Evolutionary conservation across 2,797 vertebrate genomes (phyloP).

Genomic region (Orientallactaga sibirica): DNA sequence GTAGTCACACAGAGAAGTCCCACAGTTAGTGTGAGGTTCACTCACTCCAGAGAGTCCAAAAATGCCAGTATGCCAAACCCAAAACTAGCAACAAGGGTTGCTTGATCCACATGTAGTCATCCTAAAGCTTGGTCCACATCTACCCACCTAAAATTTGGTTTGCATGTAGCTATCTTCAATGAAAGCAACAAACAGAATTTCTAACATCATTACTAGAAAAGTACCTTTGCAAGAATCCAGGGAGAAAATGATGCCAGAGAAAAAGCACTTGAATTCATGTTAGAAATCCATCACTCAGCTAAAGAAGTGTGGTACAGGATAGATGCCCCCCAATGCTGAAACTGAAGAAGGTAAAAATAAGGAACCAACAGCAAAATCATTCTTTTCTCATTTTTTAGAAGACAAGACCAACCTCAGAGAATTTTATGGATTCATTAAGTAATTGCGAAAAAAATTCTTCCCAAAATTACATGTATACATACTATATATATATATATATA

Average conservation of each 20-base stretch:
- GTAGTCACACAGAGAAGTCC: not conserved
- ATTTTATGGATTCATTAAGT: slow-evolving; percentile 44
- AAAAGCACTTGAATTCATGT: not conserved
- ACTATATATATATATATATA: not conserved
- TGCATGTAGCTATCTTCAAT: not conserved
- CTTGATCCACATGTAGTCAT: not conserved
- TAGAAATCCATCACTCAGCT: not conserved
- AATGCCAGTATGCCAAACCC: not conserved
- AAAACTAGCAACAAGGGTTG: not conserved
- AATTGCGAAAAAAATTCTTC: not conserved
- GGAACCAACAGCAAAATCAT: not conserved
- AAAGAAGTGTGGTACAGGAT: not conserved
- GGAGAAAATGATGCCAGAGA: not conserved
- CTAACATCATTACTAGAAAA: not conserved
- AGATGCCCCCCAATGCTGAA: not conserved
- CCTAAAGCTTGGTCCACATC: not conserved
- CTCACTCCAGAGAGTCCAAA: not conserved
- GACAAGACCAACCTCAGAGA: not conserved
- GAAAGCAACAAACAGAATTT: not conserved
- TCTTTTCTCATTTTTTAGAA: not conserved
- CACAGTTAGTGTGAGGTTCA: not conserved
- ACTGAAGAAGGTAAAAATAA: not conserved
- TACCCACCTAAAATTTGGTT: not conserved
- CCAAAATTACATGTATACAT: not conserved
- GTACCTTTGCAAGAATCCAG: not conserved